These are phyloP conservation scores for Lepetodrilus schrolli DNA, from an alignment of 2,888 invertebrate genomes.

Conservation along the genomic window DNA sequence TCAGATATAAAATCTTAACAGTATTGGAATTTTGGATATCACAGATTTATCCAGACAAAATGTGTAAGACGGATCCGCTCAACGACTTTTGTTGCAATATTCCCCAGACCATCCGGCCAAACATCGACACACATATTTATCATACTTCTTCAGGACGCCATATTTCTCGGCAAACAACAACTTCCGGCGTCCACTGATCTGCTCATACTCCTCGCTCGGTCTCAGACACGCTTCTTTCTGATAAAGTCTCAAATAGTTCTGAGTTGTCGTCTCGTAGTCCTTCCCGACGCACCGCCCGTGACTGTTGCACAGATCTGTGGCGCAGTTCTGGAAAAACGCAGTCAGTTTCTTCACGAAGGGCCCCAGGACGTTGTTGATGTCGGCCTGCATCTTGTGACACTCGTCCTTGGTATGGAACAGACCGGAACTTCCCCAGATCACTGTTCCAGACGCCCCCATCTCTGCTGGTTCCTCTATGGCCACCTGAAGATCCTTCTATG, in stretches of 20 bases:
- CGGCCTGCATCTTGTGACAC: conserved; percentile 48
- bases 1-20: too few species aligned
- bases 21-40: too few species aligned
- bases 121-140: conserved; percentile 46
- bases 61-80: background rate
- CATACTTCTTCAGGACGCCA: conserved; percentile 11
- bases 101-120: conserved; percentile 44
- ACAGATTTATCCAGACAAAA: too few species aligned
- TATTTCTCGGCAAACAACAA: background rate
- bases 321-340: conserved; percentile 40
- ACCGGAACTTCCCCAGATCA: conserved; percentile 60
- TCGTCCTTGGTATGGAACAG: conserved; percentile 43
- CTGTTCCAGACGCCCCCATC: conserved; percentile 58
- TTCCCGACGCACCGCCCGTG: conserved; percentile 53
- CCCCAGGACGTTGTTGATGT: conserved; percentile 54
- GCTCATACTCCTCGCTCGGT: background rate
- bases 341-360: conserved; percentile 54
- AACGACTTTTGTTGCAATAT: conserved; percentile 37
- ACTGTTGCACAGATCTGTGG: conserved; percentile 39
- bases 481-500: conserved; percentile 54
- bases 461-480: conserved; percentile 55
- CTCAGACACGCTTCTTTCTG: conserved; percentile 25
- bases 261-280: conserved; percentile 37
- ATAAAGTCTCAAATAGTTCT: conserved; percentile 30
- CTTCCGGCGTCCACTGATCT: background rate